These are phyloP conservation scores for Oscheius sp. DNA, from an alignment of 2,888 invertebrate species.

Conservation along the genomic window DNA sequence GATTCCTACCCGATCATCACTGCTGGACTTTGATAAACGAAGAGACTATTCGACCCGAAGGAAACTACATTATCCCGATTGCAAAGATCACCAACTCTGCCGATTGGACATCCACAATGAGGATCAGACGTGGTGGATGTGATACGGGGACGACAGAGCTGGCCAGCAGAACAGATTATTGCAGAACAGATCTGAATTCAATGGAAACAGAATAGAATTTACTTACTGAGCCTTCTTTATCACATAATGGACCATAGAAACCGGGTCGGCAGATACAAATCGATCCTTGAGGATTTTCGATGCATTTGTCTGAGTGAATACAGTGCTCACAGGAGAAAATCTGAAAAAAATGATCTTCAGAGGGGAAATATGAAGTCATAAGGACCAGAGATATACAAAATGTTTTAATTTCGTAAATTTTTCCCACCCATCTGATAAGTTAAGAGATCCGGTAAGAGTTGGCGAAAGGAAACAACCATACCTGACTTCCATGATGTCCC, in stretches of 20 bases:
- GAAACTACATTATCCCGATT: slow-evolving; percentile 47
- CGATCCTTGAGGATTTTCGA: slow-evolving; percentile 41
- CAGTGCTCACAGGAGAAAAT: slow-evolving; percentile 48
- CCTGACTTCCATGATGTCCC: neutral
- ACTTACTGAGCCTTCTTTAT: slow-evolving; percentile 40
- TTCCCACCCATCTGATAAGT: no score
- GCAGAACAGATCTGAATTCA: slow-evolving; percentile 35
- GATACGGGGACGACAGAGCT: slow-evolving; percentile 36
- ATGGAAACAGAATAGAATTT: neutral
- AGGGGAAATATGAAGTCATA: neutral
- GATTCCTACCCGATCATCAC: slow-evolving; percentile 51
- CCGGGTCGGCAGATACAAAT: slow-evolving; percentile 51
- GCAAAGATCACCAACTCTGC: slow-evolving; percentile 49
- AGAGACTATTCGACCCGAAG: slow-evolving; percentile 53
- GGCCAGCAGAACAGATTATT: slow-evolving; percentile 31
- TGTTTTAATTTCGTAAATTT: no score
- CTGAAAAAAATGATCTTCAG: neutral
- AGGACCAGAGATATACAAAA: no score
- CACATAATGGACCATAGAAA: slow-evolving; percentile 46
- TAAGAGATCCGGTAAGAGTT: no score
- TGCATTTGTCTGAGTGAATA: slow-evolving; percentile 41
- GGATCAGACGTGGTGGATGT: slow-evolving; percentile 12
- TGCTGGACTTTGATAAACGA: slow-evolving; percentile 55
- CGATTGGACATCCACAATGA: slow-evolving; percentile 43
- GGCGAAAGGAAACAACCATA: no score